Base-by-base conservation (phyloP, 1,140 invertebrate genomes). In the Steinernema feltiae region DNA sequence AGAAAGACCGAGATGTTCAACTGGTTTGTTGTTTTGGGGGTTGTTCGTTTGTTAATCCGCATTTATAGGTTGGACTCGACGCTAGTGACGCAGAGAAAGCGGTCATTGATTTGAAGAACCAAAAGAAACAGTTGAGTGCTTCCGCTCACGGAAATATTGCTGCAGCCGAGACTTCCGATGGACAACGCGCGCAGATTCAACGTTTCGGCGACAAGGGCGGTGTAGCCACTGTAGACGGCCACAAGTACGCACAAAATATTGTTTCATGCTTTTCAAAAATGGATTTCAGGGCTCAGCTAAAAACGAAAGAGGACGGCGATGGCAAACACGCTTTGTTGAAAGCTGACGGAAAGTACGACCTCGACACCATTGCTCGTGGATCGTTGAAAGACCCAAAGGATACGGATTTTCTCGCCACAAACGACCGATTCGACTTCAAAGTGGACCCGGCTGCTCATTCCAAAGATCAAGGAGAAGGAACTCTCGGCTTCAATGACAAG, bases 321-420 rank as follows among this genome's bases (percentile, higher is more conserved):
- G 82, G 71, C 1, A 72, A 77, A 32, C 85, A 85, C 69, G 85
- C 84, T 17, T 70, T 80, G 21, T 74, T 85, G 21, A 85, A 85
- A 73, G 84, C 84, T 27, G 84, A 85, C 71, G 85, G 85, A 48
- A 77, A 86, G 53, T 85, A 86, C 72, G 85, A 86, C n/a, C 69
- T 85, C 15, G 85, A 85, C 73, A 86, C 84, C 12, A 30, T 83
- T 12, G 82, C 84, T 0, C 72, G 78, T 18, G 84, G 84, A 41
- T 74, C 72, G 27, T 46, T 83, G 7, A 86, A 85, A 70, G 72
- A 78, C 46, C 69, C 77, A n/a, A 30, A 78, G 32, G 78, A 81
- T 46, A 82, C 82, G 17, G 78, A 82, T 48, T 85, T 85, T 53
- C 73, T 82, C 53, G 84, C 84, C 0, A 83, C 73, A 17, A 85